Base-by-base conservation (phyloP, 2,888 invertebrate genomes). In the Hirtodrosophila confusa region DNA sequence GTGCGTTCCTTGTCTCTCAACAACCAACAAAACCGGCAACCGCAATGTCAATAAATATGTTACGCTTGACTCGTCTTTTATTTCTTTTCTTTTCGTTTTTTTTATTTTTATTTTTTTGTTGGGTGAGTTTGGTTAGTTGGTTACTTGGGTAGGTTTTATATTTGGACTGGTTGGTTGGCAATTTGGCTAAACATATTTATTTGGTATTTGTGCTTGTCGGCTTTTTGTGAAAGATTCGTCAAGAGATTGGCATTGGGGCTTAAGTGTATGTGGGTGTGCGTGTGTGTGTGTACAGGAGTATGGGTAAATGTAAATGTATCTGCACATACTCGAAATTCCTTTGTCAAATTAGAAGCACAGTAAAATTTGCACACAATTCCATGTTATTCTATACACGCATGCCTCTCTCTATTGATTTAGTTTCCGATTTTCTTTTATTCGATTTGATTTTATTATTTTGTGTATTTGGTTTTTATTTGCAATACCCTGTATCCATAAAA, bases 21-120 rank as follows among this genome's bases (percentile, higher is more conserved):
- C 11, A 36, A 36, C 9, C 36, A 9, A 40, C 23, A 31, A 17
- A 68, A 54, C 49, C 78, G 61, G 62, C 71, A 85, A 78, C 83
- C 83, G 72, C 83, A 86, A 86, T 83, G 83, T 85, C 86, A 87
- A 87, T 87, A 85, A 86, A 86, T 86, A 86, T 87, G 86, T 87
- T 87, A 80, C 88, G 85, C 86, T 76, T 78, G 82, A 86, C 68
- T 86, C 64, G 83, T 67, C 75, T 66, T 85, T 69, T 69, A 57
- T 5, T 62, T 44, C 37, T 37, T 43, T 8, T 12, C 17, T 43
- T 8, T 12, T 11, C 17, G 3, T 17, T 11, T 7, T 27, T 36
- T 35, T 36, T n/a, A n/a, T n/a, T 49, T 23, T 10, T 17, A 12
- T 35, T 9, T 23, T 35, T 7, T 62, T 41, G 39, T 57, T 50